Conservation (phyloP, 2,113 vertebrate genomes). For the Aegypius monachus region DNA sequence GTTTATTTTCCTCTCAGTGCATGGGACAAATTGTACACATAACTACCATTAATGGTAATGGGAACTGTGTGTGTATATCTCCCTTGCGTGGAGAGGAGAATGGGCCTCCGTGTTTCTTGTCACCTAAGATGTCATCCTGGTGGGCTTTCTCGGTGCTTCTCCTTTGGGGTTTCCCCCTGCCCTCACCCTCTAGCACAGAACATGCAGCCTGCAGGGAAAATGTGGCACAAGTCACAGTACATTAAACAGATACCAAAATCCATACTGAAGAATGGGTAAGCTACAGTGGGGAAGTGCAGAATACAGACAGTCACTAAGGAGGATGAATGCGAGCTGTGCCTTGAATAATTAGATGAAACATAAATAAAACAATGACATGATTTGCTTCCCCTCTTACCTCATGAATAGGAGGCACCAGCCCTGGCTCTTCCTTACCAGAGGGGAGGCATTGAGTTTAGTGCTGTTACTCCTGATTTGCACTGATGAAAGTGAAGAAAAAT, state of each 20-base stretch:
- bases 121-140: background rate
- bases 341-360: constrained; percentile 18
- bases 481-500: background rate
- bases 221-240: background rate
- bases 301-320: background rate
- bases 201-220: background rate
- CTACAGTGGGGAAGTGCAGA: background rate
- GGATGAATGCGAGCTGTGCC: background rate
- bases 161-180: background rate
- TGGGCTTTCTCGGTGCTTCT: background rate
- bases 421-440: background rate
- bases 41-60: constrained; percentile 25
- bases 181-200: background rate
- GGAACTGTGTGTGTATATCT: constrained; percentile 30
- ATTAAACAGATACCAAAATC: background rate
- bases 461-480: background rate
- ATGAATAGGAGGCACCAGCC: background rate
- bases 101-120: background rate
- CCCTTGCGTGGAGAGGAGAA: background rate
- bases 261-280: background rate
- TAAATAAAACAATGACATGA: constrained; percentile 29
- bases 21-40: constrained; percentile 1
- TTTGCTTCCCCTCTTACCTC: constrained; percentile 24
- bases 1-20: constrained; percentile 51
- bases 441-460: background rate